These are phyloP conservation scores for Drosophila parthenogenetica DNA, from an alignment of 2,888 invertebrate genomes.

Conservation along the genomic window DNA sequence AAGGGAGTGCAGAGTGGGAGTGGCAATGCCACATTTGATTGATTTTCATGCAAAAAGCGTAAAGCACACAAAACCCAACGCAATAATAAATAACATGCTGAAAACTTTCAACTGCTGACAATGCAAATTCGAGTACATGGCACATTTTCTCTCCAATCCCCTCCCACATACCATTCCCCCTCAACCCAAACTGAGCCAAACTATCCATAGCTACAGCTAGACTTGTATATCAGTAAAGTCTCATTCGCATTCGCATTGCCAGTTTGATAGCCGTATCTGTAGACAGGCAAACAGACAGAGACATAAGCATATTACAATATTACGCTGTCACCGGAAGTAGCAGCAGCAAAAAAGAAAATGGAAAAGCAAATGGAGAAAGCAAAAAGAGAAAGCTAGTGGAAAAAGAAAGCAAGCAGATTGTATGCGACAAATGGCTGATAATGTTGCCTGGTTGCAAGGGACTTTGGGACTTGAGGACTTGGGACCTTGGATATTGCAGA, in stretches of 20 bases:
- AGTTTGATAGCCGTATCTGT: conserved; percentile 58
- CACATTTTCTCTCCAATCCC: too few relatives aligned
- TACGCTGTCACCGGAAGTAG: conserved; percentile 82
- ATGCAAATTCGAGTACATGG: conserved; percentile 65
- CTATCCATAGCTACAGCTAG: conserved; percentile 33
- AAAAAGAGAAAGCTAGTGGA: conserved; percentile 54
- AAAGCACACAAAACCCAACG: conserved; percentile 33
- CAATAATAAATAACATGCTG: conserved; percentile 80
- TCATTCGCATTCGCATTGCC: conserved; percentile 38
- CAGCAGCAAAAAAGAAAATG: conserved; percentile 43
- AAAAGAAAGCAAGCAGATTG: conserved; percentile 74
- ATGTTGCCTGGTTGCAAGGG: conserved; percentile 62
- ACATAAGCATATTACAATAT: conserved; percentile 82
- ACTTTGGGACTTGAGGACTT: conserved; percentile 36
- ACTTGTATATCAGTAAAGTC: conserved; percentile 31
- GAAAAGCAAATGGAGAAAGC: conserved; percentile 21
- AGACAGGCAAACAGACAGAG: conserved; percentile 70
- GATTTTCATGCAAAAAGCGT: conserved; percentile 28
- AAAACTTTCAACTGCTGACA: conserved; percentile 78
- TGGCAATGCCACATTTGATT: conserved; percentile 32
- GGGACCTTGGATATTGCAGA: conserved; percentile 20
- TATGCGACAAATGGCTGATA: conserved; percentile 82
- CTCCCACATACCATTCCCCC: background rate
- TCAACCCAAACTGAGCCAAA: conserved; percentile 15
- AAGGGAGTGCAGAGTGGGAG: conserved; percentile 7